Base-by-base conservation (phyloP, 2,888 invertebrate genomes). In the Ochropacha duplaris region DNA sequence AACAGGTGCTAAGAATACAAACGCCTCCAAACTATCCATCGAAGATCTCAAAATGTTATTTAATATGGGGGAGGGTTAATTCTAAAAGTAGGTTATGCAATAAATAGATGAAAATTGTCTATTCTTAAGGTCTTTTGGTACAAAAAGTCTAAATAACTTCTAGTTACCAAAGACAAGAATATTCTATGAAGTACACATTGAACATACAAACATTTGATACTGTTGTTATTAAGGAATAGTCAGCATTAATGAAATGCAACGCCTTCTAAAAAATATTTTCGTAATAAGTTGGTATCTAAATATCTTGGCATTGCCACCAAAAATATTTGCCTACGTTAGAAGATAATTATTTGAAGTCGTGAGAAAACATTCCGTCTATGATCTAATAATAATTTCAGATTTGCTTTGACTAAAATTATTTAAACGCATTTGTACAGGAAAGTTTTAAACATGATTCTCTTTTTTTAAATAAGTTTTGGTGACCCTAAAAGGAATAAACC, bases 21-120 rank as follows among this genome's bases (percentile, higher is more conserved):
- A 91, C 57, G 93, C 93, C 34, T 95, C 95, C 54, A 97, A 98
- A 75, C 93, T 98, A 0, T 94, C 96, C 8, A 93, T 98, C 12
- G 95, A 96, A 55, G 98, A 98, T 84, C 93, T 98, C 26, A 96
- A 95, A 78, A 88, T 94, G 74, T 88, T 96, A 0, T 96, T 96
- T 82, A 95, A 94, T 60, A 90, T 94, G 89, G 91, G 83, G 0
- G 65, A 75, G 22, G 60, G 62, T 26, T 6, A 26, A 8, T 22
- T 49, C 4, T 26, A 22, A 16, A 14, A 22, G 14, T 22, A 9
- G 54, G 50, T 52, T 31, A 56, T 54, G 28, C n/a, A 49, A 16
- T 49, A 49, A n/a, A n/a, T n/a, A n/a, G n/a, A n/a, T n/a, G n/a
- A n/a, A n/a, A n/a, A n/a, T n/a, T n/a, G n/a, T n/a, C n/a, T n/a